Evolutionary conservation across 2,113 vertebrate species (phyloP).

Genomic region (Scomber scombrus): DNA sequence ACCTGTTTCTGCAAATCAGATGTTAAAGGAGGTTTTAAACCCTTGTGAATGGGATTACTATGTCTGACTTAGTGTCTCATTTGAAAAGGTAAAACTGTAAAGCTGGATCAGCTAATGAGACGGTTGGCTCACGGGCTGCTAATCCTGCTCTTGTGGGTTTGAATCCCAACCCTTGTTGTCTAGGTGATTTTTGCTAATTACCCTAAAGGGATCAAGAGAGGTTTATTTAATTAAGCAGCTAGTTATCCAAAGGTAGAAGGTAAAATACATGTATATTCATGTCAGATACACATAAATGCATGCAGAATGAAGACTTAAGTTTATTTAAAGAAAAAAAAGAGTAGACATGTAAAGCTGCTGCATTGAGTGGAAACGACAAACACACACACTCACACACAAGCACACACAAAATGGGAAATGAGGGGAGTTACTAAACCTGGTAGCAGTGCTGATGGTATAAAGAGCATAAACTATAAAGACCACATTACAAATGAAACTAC

Average conservation of each 20-base stretch:
- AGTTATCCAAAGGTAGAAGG: neutral
- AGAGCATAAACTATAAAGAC: neutral
- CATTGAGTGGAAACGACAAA: neutral
- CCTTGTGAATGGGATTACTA: neutral
- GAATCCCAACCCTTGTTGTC: neutral
- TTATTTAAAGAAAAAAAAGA: too few species aligned
- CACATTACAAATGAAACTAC: neutral
- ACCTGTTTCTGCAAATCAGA: neutral
- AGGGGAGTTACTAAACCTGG: neutral
- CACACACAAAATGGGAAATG: neutral
- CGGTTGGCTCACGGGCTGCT: neutral
- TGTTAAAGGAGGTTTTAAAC: neutral
- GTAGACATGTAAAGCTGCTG: neutral
- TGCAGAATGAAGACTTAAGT: neutral
- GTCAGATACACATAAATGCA: neutral
- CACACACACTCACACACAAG: too few species aligned
- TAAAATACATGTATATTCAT: neutral
- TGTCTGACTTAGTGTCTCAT: neutral
- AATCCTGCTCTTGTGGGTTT: conserved; percentile 1
- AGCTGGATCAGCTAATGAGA: conserved; percentile 11
- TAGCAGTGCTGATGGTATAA: neutral
- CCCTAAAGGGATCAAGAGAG: neutral
- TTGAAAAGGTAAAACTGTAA: conserved; percentile 2
- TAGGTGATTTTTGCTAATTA: conserved; percentile 3
- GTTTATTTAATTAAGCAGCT: conserved; percentile 3